Percentiles rank a stretch among this genome's conserved stretches.
phyloP scores from a whole-genome alignment of 2,113 vertebrate genomes.

The Desmodus rotundus region DNA sequence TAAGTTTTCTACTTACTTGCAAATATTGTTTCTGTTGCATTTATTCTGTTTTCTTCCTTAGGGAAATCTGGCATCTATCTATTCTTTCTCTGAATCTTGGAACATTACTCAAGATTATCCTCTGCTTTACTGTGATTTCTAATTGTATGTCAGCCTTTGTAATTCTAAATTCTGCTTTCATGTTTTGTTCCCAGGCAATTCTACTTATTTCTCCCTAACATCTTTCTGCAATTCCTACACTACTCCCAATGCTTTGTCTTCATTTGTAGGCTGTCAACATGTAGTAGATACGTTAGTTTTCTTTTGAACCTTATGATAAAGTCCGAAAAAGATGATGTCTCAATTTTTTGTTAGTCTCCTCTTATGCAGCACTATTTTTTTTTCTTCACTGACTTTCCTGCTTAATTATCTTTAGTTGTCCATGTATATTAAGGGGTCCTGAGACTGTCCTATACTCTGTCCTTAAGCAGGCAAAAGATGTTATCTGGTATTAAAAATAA shows the following conservation, averaged over 20 bases:
- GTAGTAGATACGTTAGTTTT: background rate
- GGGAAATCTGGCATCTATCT: background rate
- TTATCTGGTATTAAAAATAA: background rate
- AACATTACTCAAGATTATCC: background rate
- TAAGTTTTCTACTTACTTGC: constrained; percentile 2
- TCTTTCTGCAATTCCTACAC: background rate
- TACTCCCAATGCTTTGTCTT: background rate
- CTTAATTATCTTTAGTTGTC: background rate
- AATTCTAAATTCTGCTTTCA: background rate
- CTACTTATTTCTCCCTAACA: background rate
- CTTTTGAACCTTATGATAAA: background rate
- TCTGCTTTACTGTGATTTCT: background rate
- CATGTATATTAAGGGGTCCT: background rate
- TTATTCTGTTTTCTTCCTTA: background rate
- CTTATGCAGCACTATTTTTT: background rate
- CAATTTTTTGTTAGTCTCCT: background rate
- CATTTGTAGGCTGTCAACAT: background rate
- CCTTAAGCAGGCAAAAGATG: background rate
- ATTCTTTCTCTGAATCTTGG: background rate
- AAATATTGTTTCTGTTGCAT: background rate
- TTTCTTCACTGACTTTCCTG: background rate
- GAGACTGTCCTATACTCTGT: background rate
- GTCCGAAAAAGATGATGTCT: background rate
- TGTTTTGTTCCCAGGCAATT: constrained; percentile 1
- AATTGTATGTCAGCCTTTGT: background rate